These are phyloP conservation scores for Oceanodroma leucorhoa DNA, from an alignment of 2,797 vertebrate genomes.

Conservation along the genomic window DNA sequence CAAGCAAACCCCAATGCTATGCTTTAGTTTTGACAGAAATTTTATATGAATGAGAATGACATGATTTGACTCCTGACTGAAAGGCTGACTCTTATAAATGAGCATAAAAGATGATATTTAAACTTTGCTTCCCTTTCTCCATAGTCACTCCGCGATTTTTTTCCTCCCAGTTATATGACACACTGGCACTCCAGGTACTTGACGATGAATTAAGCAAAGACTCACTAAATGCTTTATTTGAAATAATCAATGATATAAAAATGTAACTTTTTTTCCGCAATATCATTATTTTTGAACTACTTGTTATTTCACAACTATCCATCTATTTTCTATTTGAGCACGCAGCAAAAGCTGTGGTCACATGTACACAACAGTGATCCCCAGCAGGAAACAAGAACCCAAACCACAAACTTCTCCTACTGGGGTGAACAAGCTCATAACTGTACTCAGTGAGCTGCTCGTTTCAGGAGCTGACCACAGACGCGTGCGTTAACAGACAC, in stretches of 20 bases:
- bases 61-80: background rate
- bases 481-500: background rate
- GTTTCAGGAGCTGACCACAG: background rate
- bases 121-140: background rate
- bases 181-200: too few species aligned
- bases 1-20: background rate
- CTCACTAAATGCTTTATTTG: background rate
- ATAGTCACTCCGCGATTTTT: background rate
- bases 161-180: background rate
- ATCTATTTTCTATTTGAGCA: background rate
- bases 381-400: background rate
- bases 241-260: background rate
- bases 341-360: background rate
- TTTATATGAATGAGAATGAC: background rate
- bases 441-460: rapidly evolving
- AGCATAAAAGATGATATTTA: background rate
- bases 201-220: background rate
- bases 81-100: background rate
- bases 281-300: rapidly evolving
- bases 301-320: background rate
- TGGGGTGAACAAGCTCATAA: background rate
- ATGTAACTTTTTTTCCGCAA: rapidly evolving
- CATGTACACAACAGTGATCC: background rate
- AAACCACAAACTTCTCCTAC: background rate
- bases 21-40: rapidly evolving